These are phyloP conservation scores for Globodera rostochiensis DNA, from an alignment of 1,140 invertebrate genomes.

Conservation along the genomic window DNA sequence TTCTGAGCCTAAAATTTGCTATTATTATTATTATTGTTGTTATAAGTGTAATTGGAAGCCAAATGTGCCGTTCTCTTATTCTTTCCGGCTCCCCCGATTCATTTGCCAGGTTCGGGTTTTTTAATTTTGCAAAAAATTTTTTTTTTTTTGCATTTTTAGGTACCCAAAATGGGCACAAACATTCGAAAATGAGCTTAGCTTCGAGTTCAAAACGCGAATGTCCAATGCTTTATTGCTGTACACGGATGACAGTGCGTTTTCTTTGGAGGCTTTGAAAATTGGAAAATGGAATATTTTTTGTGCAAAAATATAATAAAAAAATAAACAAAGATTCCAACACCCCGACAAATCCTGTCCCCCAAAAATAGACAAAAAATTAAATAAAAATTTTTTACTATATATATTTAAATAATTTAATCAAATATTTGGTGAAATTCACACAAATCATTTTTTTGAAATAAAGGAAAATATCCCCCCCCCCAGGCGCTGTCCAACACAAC, in stretches of 20 bases:
- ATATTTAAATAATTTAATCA: no score
- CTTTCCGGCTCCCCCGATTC: constrained; percentile 53
- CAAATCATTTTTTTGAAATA: background rate
- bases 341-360: no score
- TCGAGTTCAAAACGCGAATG: constrained; percentile 86
- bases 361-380: no score
- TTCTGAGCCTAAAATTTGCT: background rate
- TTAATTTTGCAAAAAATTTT: constrained; percentile 6
- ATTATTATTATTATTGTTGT: constrained; percentile 1
- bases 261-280: no score
- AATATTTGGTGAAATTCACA: background rate
- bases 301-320: no score
- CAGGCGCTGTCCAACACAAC: constrained; percentile 80
- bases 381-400: background rate
- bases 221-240: constrained; percentile 85
- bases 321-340: no score
- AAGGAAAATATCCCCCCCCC: background rate
- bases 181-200: constrained; percentile 74
- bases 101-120: constrained; percentile 52
- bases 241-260: constrained; percentile 76
- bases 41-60: background rate
- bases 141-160: constrained; percentile 34
- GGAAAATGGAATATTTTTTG: no score
- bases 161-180: constrained; percentile 65
- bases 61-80: constrained; percentile 38